Percentiles rank a stretch among this genome's conserved stretches.
These are phyloP conservation scores for Alcis repandata DNA, from an alignment of 2,888 invertebrate genomes.

Conservation along the genomic window DNA sequence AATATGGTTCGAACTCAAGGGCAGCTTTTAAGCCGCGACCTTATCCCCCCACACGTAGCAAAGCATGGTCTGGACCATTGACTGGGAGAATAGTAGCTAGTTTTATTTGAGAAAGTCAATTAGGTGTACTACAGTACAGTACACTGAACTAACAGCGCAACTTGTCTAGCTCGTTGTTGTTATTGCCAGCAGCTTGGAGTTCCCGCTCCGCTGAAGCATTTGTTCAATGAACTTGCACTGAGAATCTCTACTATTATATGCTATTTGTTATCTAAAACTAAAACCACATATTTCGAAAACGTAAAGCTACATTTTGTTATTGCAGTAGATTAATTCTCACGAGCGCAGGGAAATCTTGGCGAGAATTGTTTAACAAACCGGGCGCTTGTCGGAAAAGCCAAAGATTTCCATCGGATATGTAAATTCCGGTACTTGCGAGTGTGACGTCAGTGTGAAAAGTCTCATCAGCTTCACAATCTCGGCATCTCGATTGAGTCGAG, in stretches of 20 bases:
- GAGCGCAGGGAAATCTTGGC: not conserved
- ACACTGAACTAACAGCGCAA: not conserved
- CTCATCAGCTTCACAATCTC: conserved; percentile 14
- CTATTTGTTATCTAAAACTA: no score
- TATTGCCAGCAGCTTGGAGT: not conserved
- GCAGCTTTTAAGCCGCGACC: not conserved
- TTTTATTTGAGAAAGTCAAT: not conserved
- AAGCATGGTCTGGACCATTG: not conserved
- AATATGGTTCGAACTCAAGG: conserved; percentile 3
- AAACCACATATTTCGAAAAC: not conserved
- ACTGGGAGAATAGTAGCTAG: not conserved
- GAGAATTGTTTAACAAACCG: not conserved
- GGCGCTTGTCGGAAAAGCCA: not conserved
- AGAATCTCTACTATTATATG: not conserved
- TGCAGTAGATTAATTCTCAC: not conserved
- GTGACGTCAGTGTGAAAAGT: conserved; percentile 12
- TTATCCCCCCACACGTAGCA: not conserved
- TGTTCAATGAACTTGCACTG: not conserved
- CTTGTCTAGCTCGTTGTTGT: not conserved
- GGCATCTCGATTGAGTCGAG: conserved; percentile 10
- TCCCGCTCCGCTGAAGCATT: not conserved
- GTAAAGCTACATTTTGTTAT: not conserved
- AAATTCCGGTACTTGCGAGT: not conserved
- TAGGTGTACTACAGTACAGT: not conserved
- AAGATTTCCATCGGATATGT: not conserved